Evolutionary conservation across 2,888 invertebrate species (phyloP).

Genomic region (Crocallis elinguaria): DNA sequence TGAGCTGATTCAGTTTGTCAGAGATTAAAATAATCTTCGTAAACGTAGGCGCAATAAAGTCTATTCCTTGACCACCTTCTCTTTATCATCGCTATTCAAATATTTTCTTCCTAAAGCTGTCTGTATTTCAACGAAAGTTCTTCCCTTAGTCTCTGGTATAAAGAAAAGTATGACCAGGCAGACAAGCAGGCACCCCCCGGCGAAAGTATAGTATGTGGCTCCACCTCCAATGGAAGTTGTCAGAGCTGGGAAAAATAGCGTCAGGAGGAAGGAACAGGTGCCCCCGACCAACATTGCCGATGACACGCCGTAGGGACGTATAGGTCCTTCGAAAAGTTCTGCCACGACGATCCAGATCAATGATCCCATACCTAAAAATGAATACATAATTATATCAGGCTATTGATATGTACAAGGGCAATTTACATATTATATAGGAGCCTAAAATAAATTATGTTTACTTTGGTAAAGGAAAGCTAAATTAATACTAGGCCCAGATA

Average conservation of each 20-base stretch:
- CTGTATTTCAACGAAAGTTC: conserved; percentile 65
- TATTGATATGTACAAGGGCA: not conserved
- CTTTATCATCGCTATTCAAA: not conserved
- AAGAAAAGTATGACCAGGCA: conserved; percentile 48
- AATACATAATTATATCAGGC: not conserved
- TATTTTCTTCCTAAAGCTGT: conserved; percentile 46
- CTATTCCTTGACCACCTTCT: too few relatives aligned
- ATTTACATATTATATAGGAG: too few relatives aligned
- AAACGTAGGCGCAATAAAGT: too few relatives aligned
- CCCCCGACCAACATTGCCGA: too few relatives aligned
- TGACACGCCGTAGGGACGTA: too few relatives aligned
- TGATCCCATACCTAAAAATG: conserved; percentile 57
- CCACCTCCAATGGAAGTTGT: conserved; percentile 51
- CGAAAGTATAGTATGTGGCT: conserved; percentile 56
- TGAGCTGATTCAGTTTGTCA: too few relatives aligned
- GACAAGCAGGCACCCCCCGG: conserved; percentile 44
- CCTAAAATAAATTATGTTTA: too few relatives aligned
- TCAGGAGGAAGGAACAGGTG: too few relatives aligned
- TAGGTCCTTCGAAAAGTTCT: conserved; percentile 64
- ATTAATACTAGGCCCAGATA: too few relatives aligned
- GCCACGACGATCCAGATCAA: conserved; percentile 55
- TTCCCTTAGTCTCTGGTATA: conserved; percentile 72
- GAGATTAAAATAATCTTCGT: too few relatives aligned
- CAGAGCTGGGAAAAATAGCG: conserved; percentile 53
- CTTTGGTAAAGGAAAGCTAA: too few relatives aligned